Evolutionary conservation across 2,113 vertebrate genomes (phyloP).

Genomic region (Mobula birostris): DNA sequence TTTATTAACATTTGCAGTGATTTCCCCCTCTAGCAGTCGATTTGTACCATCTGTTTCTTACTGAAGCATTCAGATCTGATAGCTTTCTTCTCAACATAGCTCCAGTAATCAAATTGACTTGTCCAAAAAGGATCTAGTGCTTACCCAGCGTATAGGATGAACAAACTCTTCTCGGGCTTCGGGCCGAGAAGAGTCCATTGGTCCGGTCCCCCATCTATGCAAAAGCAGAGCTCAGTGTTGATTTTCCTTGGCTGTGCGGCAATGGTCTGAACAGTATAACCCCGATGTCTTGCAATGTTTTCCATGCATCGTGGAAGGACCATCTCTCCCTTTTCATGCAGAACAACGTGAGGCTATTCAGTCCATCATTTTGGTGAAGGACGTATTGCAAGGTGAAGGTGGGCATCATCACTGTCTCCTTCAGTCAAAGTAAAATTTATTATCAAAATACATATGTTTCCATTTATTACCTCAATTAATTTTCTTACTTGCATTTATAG

Average conservation of each 20-base stretch:
- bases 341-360: not conserved
- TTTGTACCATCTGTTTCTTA: not conserved
- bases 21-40: not conserved
- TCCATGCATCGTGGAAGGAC: not conserved
- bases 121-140: not conserved
- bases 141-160: too few species aligned
- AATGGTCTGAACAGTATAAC: not conserved
- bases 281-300: not conserved
- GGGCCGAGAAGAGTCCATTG: not conserved
- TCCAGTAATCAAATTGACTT: not conserved
- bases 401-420: not conserved
- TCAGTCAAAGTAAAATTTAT: not conserved
- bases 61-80: conserved; percentile 4
- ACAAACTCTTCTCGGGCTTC: too few species aligned
- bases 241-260: not conserved
- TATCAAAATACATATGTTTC: too few species aligned
- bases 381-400: not conserved
- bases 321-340: not conserved
- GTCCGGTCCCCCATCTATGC: not conserved
- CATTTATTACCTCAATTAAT: too few species aligned
- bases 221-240: not conserved
- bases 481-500: too few species aligned
- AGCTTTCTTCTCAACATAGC: not conserved
- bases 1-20: conserved; percentile 2
- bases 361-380: not conserved